Conservation (phyloP, 2,888 invertebrate genomes). For the Eupithecia centaureata region DNA sequence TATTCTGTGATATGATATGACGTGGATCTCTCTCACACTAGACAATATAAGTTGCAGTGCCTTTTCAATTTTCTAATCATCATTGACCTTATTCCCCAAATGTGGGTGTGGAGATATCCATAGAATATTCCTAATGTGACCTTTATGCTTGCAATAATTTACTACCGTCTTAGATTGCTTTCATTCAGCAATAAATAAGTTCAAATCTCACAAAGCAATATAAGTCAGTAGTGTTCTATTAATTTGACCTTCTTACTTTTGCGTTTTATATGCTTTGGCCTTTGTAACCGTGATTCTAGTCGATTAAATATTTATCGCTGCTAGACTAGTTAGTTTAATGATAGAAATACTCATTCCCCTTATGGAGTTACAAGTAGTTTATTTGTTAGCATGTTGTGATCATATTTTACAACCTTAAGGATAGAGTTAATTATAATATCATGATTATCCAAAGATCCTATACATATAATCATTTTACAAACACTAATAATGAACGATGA, state of each 20-base stretch:
- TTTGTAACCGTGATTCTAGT: slow-evolving; percentile 56
- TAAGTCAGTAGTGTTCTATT: slow-evolving; percentile 59
- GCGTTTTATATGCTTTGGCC: slow-evolving; percentile 65
- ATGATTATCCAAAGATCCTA: slow-evolving; percentile 3
- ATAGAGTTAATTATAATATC: neutral
- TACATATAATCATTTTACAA: slow-evolving; percentile 8
- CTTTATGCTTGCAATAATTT: slow-evolving; percentile 25
- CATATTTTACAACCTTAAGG: slow-evolving; percentile 6
- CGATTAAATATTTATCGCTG: slow-evolving; percentile 48
- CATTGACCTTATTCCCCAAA: slow-evolving; percentile 31
- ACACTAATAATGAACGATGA: slow-evolving; percentile 26
- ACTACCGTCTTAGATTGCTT: slow-evolving; percentile 54
- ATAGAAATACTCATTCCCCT: slow-evolving; percentile 26
- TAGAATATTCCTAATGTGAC: slow-evolving; percentile 39
- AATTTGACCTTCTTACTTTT: slow-evolving; percentile 50
- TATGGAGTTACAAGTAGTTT: slow-evolving; percentile 37
- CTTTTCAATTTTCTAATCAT: slow-evolving; percentile 56
- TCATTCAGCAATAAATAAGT: slow-evolving; percentile 51
- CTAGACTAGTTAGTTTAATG: slow-evolving; percentile 33
- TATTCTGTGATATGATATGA: slow-evolving; percentile 66
- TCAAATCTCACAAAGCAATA: slow-evolving; percentile 50
- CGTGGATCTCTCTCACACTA: slow-evolving; percentile 61
- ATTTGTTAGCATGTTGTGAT: slow-evolving; percentile 38
- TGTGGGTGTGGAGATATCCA: slow-evolving; percentile 55
- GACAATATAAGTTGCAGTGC: slow-evolving; percentile 72